Conservation (phyloP, 2,888 invertebrate species). For the Machimus rusticus region DNA sequence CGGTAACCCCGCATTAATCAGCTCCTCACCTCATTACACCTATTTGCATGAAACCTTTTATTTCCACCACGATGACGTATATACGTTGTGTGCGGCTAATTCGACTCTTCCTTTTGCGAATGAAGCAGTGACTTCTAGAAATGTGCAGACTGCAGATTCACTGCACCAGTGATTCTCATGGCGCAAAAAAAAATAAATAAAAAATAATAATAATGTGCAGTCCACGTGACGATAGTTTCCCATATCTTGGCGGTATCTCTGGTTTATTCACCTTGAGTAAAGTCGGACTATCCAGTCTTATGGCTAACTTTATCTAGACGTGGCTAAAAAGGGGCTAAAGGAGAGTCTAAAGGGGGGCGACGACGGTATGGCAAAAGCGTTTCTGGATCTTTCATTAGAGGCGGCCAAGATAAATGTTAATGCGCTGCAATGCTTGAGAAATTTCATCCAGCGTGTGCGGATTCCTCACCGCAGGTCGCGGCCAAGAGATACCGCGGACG, state of each 20-base stretch:
- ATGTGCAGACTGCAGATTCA: neutral
- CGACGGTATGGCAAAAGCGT: neutral
- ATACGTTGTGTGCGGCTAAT: neutral
- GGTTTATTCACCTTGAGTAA: slow-evolving; percentile 3
- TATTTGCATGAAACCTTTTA: neutral
- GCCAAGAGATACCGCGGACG: neutral
- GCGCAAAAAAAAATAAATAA: neutral
- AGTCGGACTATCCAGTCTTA: neutral
- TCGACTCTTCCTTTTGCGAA: neutral
- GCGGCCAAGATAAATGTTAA: slow-evolving; percentile 25
- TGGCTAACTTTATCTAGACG: neutral
- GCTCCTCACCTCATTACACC: neutral
- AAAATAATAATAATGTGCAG: neutral
- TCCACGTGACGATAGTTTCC: slow-evolving; percentile 16
- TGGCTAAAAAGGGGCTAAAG: neutral
- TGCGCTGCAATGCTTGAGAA: slow-evolving; percentile 14
- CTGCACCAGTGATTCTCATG: neutral
- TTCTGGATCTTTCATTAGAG: slow-evolving; percentile 8
- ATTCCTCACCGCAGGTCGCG: neutral
- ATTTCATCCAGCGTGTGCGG: neutral
- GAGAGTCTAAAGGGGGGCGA: neutral
- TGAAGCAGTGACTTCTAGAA: neutral
- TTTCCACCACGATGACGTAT: neutral
- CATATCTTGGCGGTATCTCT: neutral
- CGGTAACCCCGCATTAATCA: neutral